Percentiles rank a stretch among this genome's conserved stretches.
These are phyloP conservation scores for Desmodus rotundus DNA, from an alignment of 2,113 vertebrate species.

Conservation along the genomic window DNA sequence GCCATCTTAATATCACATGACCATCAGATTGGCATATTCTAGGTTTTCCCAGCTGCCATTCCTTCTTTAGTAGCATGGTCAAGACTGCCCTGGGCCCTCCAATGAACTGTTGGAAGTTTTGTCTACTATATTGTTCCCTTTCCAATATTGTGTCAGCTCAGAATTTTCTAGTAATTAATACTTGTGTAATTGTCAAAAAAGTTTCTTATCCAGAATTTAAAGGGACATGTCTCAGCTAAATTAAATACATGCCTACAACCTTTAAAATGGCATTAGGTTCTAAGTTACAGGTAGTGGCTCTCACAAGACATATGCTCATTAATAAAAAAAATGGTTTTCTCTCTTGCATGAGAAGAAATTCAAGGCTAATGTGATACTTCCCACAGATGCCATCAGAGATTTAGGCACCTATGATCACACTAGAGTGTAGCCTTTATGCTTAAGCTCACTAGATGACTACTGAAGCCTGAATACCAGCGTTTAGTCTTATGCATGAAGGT, in stretches of 20 bases:
- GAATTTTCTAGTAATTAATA: background rate
- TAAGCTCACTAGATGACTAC: background rate
- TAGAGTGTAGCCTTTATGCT: background rate
- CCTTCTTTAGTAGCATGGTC: background rate
- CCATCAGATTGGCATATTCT: background rate
- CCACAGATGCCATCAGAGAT: background rate
- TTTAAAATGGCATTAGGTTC: background rate
- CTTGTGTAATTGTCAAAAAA: background rate
- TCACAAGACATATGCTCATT: background rate
- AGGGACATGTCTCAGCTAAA: background rate
- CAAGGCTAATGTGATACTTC: background rate
- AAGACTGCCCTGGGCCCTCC: rapidly evolving
- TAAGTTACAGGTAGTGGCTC: background rate
- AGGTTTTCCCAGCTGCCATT: background rate
- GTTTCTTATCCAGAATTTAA: background rate
- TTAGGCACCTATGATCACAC: background rate
- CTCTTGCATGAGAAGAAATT: background rate
- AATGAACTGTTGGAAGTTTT: background rate
- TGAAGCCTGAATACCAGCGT: background rate
- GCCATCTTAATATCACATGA: background rate
- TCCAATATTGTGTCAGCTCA: background rate
- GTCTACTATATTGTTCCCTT: background rate
- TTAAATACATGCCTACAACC: background rate
- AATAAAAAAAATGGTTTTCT: background rate
- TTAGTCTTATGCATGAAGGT: background rate